Conservation (phyloP, 2,888 invertebrate genomes). For the Cosmia trapezina region DNA sequence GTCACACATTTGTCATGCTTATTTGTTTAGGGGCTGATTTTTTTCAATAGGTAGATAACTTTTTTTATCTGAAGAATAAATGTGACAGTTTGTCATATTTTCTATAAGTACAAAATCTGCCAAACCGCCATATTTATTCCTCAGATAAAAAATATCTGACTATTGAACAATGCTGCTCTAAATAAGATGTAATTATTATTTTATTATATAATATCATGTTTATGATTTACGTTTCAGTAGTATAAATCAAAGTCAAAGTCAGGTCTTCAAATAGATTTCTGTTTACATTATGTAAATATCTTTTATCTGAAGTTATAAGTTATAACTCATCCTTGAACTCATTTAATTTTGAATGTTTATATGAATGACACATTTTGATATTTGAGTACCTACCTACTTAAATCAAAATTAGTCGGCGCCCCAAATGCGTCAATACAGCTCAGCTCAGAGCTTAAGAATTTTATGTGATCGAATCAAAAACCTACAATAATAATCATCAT, state of each 20-base stretch:
- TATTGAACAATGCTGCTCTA: background rate
- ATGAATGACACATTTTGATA: background rate
- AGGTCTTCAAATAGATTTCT: background rate
- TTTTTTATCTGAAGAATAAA: too few relatives aligned
- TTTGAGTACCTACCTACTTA: background rate
- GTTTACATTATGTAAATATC: background rate
- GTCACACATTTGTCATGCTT: background rate
- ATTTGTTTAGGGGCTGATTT: too few relatives aligned
- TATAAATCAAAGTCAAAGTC: too few relatives aligned
- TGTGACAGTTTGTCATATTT: too few relatives aligned
- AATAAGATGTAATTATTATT: background rate
- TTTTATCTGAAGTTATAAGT: constrained; percentile 4
- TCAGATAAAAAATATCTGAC: too few relatives aligned
- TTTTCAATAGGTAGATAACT: too few relatives aligned
- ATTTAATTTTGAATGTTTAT: constrained; percentile 7
- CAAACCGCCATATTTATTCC: too few relatives aligned
- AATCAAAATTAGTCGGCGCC: background rate
- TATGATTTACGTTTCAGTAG: constrained; percentile 9
- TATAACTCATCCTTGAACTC: constrained; percentile 28
- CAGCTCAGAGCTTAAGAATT: background rate
- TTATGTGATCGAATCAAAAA: background rate
- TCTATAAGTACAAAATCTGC: too few relatives aligned
- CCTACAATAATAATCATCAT: background rate
- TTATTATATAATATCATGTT: background rate
- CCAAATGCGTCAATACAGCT: background rate